Evolutionary conservation across 1,140 invertebrate species (phyloP), one percentile per base, ranked within the genome.

Genomic region (Sitobion miscanthi): DNA sequence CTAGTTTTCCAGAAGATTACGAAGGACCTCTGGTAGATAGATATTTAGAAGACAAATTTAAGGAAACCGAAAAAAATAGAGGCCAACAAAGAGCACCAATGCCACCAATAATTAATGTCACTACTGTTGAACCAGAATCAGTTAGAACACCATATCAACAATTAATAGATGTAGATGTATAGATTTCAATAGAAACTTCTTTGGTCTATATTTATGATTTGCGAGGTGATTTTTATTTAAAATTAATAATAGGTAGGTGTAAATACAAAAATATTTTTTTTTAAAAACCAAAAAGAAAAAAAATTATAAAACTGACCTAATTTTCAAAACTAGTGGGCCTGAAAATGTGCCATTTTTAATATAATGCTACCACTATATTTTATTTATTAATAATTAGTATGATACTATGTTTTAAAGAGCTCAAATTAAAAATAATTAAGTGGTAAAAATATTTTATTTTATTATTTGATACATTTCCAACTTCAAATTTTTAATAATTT

Each of bases 1-100:
- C 98, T 0, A 97, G 98, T 95, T 98, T 98, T 94, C 97, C 98
- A 1, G 97, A 98, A 95, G 98, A 98, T 94, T 98, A 97, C 94
- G 97, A 97, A 94, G 98, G 98, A 17, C 97, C 97, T 20, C 95
- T 98, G 94, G 98, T 98, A 14, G 98, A 98, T 95, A 97, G 97
- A 95, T 98, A 98, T 95, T 95, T 98, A 54, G 97, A 97, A 38
- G 95, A 97, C 89, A 98, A 98, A 95, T 98, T 97, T 94, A 96
- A 97, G 95, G 97, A 98, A 95, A 97, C 97, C 96, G 97, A 98
- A 95, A 96, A 97, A 90, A 97, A 97, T 95, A 96, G 97, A 77
- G 95, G 95, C 86, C 95, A 95, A 45, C 95, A 96, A 86, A 95
- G 95, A 93, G 94, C 94, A n/a, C 94, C 94, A 38, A 95, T 95